Evolutionary conservation across 2,888 invertebrate genomes (phyloP).

Genomic region (Notodonta dromedarius): DNA sequence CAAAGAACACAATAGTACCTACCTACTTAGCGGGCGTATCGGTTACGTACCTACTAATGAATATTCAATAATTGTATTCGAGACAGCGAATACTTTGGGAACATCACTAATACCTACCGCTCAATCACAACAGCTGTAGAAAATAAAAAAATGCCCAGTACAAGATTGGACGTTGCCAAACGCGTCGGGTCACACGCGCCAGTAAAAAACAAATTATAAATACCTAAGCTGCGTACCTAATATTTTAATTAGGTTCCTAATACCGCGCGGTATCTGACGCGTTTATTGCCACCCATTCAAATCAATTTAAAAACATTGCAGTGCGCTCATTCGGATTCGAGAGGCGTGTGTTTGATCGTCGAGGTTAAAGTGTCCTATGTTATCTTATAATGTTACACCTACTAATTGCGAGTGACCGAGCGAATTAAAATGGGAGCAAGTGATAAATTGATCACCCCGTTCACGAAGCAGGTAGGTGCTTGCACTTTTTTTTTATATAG

Average conservation of each 20-base stretch:
- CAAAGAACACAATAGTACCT: too few species aligned
- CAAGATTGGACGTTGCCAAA: not conserved
- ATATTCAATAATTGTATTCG: too few species aligned
- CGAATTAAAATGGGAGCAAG: constrained; percentile 2
- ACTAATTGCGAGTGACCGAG: not conserved
- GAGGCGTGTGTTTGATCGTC: not conserved
- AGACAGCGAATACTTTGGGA: too few species aligned
- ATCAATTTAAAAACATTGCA: not conserved
- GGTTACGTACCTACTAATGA: too few species aligned
- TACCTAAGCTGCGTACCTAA: too few species aligned
- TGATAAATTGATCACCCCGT: constrained; percentile 24
- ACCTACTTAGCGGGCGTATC: too few species aligned
- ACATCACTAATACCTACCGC: too few species aligned
- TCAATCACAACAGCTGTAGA: too few species aligned
- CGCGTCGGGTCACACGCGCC: not conserved
- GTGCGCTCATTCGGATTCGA: not conserved
- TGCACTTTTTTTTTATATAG: not conserved
- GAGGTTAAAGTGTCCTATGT: not conserved
- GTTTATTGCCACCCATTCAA: not conserved
- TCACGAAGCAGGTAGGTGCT: constrained; percentile 29
- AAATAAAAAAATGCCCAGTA: not conserved
- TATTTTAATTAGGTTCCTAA: too few species aligned
- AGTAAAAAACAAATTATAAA: too few species aligned
- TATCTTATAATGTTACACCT: not conserved
- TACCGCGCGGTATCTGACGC: too few species aligned